Conservation (phyloP, 1,140 invertebrate genomes). For the Calliphora vicina region DNA sequence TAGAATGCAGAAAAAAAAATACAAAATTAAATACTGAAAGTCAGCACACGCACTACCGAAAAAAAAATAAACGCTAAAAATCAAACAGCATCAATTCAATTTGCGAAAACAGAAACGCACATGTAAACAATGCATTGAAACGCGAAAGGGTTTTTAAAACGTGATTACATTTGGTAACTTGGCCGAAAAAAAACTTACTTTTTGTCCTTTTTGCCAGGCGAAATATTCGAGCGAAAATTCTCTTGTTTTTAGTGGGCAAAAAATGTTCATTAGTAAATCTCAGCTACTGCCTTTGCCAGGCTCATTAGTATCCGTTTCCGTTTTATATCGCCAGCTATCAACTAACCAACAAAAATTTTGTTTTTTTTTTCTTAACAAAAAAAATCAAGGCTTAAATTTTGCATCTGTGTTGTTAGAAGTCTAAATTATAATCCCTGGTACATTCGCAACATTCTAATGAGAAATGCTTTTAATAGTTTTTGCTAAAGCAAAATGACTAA, state of each 20-base stretch:
- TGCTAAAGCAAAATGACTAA: background rate
- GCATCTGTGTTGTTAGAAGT: too few relatives aligned
- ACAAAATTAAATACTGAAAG: constrained; percentile 13
- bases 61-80: background rate
- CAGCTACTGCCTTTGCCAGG: background rate
- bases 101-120: background rate
- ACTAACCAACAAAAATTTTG: background rate
- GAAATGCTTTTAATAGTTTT: too few relatives aligned
- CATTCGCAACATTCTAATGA: too few relatives aligned
- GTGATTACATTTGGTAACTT: constrained; percentile 25
- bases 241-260: background rate
- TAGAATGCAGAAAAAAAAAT: too few relatives aligned
- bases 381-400: background rate
- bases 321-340: background rate
- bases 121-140: background rate
- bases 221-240: too few relatives aligned
- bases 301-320: constrained; percentile 26
- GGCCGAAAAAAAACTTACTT: too few relatives aligned
- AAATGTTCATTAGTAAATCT: constrained; percentile 20
- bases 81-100: constrained; percentile 12
- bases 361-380: background rate
- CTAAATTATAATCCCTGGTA: too few relatives aligned
- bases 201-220: too few relatives aligned
- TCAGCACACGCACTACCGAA: constrained; percentile 1
- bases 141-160: constrained; percentile 18